phyloP scores from a whole-genome alignment of 2,797 vertebrate species.

The Helicolenus hilgendorfi region DNA sequence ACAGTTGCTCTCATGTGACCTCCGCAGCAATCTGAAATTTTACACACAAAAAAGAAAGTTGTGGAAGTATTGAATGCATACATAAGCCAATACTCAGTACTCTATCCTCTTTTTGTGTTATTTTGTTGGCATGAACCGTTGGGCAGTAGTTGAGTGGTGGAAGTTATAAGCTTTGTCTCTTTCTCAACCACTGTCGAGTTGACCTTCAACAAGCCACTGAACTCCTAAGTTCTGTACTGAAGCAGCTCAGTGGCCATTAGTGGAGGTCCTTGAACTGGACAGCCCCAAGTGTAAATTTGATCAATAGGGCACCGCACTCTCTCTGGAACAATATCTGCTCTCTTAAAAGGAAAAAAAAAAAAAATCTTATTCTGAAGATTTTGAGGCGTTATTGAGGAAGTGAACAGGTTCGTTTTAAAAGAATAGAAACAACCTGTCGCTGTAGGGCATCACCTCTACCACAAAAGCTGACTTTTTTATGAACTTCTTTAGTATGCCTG shows the following conservation, averaged over 20 bases:
- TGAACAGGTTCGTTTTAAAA: constrained; percentile 42
- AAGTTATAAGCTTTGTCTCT: not conserved
- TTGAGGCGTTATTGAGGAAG: constrained; percentile 16
- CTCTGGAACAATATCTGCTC: constrained; percentile 5
- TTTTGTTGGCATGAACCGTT: not conserved
- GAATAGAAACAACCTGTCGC: constrained; percentile 1
- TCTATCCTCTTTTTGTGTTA: not conserved
- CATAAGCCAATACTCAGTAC: not conserved
- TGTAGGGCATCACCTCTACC: constrained; percentile 60
- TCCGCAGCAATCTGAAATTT: not conserved
- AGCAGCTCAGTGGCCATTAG: constrained; percentile 1
- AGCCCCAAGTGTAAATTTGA: constrained; percentile 30
- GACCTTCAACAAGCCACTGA: not conserved
- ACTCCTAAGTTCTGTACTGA: not conserved
- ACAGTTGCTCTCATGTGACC: constrained; percentile 24
- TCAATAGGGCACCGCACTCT: constrained; percentile 21
- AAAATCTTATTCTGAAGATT: constrained; percentile 22
- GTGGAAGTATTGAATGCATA: not conserved
- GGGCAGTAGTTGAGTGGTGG: not conserved
- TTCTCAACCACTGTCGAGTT: not conserved
- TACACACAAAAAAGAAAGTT: not conserved
- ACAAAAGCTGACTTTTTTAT: constrained; percentile 47
- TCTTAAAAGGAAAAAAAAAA: constrained; percentile 13
- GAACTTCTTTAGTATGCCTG: constrained; percentile 60
- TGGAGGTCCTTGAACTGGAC: not conserved